phyloP scores from a whole-genome alignment of 2,888 invertebrate species.

The Drosophila vallismaia region DNA sequence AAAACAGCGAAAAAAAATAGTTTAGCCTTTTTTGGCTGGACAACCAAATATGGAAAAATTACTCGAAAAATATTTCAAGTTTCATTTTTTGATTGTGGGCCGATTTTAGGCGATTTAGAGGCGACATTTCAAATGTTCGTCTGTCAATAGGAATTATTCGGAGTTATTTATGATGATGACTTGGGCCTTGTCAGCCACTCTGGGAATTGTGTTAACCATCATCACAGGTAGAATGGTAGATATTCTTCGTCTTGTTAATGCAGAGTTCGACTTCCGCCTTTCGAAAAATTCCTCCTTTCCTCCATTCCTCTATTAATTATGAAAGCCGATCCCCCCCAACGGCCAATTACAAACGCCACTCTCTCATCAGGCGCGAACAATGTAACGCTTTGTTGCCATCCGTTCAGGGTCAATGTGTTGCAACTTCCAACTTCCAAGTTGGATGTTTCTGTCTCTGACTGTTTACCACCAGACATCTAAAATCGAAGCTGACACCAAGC shows the following conservation, averaged over 20 bases:
- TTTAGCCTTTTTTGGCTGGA: constrained; percentile 58
- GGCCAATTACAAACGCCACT: constrained; percentile 62
- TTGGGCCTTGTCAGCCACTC: constrained; percentile 33
- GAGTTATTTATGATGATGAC: constrained; percentile 48
- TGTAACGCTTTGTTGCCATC: constrained; percentile 56
- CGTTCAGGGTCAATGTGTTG: constrained; percentile 74
- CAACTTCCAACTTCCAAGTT: constrained; percentile 36
- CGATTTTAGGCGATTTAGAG: constrained; percentile 35
- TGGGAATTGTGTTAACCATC: background rate
- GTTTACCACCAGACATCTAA: constrained; percentile 34
- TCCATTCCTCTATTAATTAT: constrained; percentile 26
- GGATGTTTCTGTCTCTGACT: constrained; percentile 23
- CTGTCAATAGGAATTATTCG: constrained; percentile 64
- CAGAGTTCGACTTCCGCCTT: constrained; percentile 56
- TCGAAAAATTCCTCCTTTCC: constrained; percentile 12
- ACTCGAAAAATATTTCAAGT: constrained; percentile 57
- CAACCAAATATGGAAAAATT: constrained; percentile 59
- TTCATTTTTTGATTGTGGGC: constrained; percentile 37
- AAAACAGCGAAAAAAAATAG: constrained; percentile 34
- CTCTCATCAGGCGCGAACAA: constrained; percentile 51
- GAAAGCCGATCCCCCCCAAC: constrained; percentile 41
- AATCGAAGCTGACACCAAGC: constrained; percentile 43
- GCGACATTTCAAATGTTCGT: constrained; percentile 65
- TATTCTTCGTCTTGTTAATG: background rate
- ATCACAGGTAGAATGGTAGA: constrained; percentile 3